Conservation (phyloP, 2,888 invertebrate genomes). For the Stenichneumon culpator region DNA sequence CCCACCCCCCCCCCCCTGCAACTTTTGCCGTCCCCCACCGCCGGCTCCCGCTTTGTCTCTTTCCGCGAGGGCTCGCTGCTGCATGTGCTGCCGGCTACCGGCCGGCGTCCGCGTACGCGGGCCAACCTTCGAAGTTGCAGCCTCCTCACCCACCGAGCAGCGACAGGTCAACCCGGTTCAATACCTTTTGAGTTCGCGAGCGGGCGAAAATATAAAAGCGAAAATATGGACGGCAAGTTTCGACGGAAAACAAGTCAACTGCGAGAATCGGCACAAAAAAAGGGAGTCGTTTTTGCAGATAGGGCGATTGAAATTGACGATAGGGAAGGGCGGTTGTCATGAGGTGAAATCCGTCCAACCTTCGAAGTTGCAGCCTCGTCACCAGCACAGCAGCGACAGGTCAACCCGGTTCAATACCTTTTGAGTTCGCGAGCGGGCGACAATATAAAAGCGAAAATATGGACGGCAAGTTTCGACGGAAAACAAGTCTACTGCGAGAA, state of each 20-base stretch:
- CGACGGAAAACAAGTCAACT: conserved; percentile 40
- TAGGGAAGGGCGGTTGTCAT: no score
- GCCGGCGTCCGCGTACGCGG: conserved; percentile 23
- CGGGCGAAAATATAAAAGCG: conserved; percentile 62
- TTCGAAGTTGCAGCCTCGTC: not conserved
- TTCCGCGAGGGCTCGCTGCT: conserved; percentile 34
- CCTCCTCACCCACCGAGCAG: not conserved
- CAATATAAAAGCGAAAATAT: conserved; percentile 66
- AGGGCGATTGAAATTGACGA: no score
- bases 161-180: conserved; percentile 55
- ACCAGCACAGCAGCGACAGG: conserved; percentile 40
- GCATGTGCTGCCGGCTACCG: conserved; percentile 10
- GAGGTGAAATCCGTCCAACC: no score
- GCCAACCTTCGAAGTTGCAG: not conserved
- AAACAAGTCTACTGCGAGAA: conserved; percentile 34
- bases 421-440: conserved; percentile 40
- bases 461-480: conserved; percentile 43
- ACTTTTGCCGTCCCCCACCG: not conserved
- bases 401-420: conserved; percentile 56
- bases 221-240: conserved; percentile 53
- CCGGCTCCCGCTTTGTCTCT: conserved; percentile 1
- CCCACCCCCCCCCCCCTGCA: not conserved
- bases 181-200: conserved; percentile 54
- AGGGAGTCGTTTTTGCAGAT: no score
- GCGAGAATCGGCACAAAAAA: conserved; percentile 9